These are phyloP conservation scores for Punctoribates punctum DNA, from an alignment of 2,888 invertebrate species.

Conservation along the genomic window DNA sequence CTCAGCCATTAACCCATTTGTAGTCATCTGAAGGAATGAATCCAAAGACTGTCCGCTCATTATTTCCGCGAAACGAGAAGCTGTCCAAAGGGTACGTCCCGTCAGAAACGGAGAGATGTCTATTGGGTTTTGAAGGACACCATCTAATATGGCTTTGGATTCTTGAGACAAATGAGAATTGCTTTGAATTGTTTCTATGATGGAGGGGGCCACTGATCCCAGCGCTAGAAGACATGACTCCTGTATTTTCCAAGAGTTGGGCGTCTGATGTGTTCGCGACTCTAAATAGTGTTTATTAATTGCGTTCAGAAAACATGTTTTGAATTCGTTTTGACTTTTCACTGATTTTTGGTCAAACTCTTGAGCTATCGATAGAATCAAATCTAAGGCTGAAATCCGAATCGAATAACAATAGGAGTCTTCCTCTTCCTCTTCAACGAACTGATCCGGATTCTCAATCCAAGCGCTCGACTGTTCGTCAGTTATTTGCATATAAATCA, in stretches of 20 bases:
- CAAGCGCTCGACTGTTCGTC: constrained; percentile 64
- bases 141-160: constrained; percentile 39
- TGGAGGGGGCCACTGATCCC: constrained; percentile 53
- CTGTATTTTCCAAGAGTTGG: constrained; percentile 61
- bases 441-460: constrained; percentile 64
- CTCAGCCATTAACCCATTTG: constrained; percentile 58
- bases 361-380: constrained; percentile 58
- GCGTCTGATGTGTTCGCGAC: constrained; percentile 26
- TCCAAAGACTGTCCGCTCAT: constrained; percentile 57
- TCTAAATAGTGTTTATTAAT: constrained; percentile 43
- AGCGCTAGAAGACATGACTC: constrained; percentile 65
- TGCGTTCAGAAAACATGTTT: constrained; percentile 40
- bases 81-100: constrained; percentile 60
- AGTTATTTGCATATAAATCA: constrained; percentile 66
- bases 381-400: constrained; percentile 64
- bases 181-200: constrained; percentile 40
- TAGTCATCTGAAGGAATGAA: constrained; percentile 54
- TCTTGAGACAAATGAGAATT: constrained; percentile 32
- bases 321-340: constrained; percentile 40
- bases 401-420: constrained; percentile 63
- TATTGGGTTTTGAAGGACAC: constrained; percentile 17
- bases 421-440: constrained; percentile 65
- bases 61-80: constrained; percentile 58
- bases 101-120: constrained; percentile 54
- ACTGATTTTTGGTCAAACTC: constrained; percentile 57